Base-by-base conservation (phyloP, 35 echinoderm and acorn worm species). In the Ophiothrix spiculata region DNA sequence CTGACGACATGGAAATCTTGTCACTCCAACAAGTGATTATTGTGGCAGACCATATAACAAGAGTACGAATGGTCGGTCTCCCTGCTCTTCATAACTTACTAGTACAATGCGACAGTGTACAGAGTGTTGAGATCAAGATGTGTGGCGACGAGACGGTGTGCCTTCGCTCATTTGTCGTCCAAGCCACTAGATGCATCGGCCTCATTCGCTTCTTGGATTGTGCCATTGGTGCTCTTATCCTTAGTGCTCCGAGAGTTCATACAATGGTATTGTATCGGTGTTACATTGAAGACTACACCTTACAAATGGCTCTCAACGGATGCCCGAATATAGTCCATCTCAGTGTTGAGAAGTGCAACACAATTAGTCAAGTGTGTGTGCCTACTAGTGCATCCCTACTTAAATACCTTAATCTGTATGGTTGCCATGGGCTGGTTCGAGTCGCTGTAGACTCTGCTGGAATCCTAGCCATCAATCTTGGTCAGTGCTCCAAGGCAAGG, bases 341-440 rank as follows among this genome's bases (percentile, higher is more conserved):
- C 6, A 91, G 91, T 39, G 40, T 98, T 1, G 95, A 98, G 78
- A 94, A 94, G 77, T 94, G 95, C 79, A 69, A 84, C 37, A 88
- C 88, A 0, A 73, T 94, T 35, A 93, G 75, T 32, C 79, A n/a
- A 33, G 86, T 77, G 11, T 90, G 64, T 4, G 75, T 93, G 28
- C 89, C 63, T 33, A 37, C 35, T 40, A 80, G 84, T 40, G 83
- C 78, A 4, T 84, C 77, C 3, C 39, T 86, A 19, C 90, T 85
- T 3, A 81, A 75, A n/a, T 98, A 91, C 40, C 75, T 98, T 6
- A 98, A 98, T 77, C 75, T 98, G 21, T 98, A 87, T 63, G 95
- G 88, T 21, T 98, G 95, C 41, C 80, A 93, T 16, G 35, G 87
- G 32, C 60, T 93, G 1, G 63, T 80, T 8, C 39, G 83, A 11